A percentile compares a stretch with the other conserved stretches of the same genome.
phyloP scores from a whole-genome alignment of 2,888 invertebrate genomes.

The Drosophila quasianomalipes region DNA sequence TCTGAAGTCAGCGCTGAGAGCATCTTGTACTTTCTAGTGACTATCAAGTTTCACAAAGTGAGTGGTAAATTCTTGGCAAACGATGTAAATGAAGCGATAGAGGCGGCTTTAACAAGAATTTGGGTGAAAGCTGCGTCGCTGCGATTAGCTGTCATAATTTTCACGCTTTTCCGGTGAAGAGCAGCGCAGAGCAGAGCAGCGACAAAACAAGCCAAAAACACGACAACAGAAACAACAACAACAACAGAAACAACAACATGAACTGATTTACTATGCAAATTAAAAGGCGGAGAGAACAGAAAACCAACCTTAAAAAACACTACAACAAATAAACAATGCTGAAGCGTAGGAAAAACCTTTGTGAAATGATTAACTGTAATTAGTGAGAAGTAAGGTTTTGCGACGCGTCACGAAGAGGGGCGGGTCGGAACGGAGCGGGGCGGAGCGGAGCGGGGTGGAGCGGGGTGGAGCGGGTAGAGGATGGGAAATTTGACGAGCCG shows the following conservation, averaged over 20 bases:
- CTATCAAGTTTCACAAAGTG: constrained; percentile 66
- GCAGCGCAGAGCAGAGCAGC: background rate
- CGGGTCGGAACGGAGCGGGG: background rate
- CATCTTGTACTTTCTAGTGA: constrained; percentile 63
- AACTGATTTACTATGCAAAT: constrained; percentile 80
- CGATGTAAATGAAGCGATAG: constrained; percentile 75
- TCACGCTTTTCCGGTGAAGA: constrained; percentile 75
- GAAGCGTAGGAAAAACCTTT: constrained; percentile 56
- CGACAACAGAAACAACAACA: constrained; percentile 51
- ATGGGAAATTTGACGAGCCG: constrained; percentile 45
- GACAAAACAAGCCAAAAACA: constrained; percentile 7
- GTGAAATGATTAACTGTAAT: constrained; percentile 72
- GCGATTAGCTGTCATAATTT: constrained; percentile 74
- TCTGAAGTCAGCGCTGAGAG: background rate
- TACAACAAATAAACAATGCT: constrained; percentile 6
- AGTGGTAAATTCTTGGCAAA: constrained; percentile 74
- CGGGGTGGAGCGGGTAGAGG: background rate
- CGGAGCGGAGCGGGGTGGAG: background rate
- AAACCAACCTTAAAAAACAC: constrained; percentile 1
- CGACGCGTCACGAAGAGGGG: constrained; percentile 56
- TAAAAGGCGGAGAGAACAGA: constrained; percentile 57
- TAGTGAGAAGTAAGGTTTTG: constrained; percentile 59
- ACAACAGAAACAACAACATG: constrained; percentile 29
- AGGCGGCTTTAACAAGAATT: constrained; percentile 47
- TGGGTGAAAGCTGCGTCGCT: constrained; percentile 73